Evolutionary conservation across 1,140 invertebrate genomes (phyloP), one percentile per base, ranked within the genome.

Genomic region (Ceratosolen solmsi): DNA sequence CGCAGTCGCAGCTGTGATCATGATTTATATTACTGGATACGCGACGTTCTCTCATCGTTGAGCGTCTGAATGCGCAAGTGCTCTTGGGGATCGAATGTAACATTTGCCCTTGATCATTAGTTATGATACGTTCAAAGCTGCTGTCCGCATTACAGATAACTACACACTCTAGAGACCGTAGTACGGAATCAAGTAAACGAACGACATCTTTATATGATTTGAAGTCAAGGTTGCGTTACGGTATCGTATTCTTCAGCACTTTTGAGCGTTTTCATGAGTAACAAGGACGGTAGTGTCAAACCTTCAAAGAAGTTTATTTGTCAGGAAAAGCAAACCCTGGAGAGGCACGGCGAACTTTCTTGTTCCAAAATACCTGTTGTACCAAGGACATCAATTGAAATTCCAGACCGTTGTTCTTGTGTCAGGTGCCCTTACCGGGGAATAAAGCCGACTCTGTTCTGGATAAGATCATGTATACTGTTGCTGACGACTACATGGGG

Each of bases 391-490:
- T 27, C n/a, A 41, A 56, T 25, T 41, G 41, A 63, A 51, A 27
- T 13, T 30, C 78, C 36, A 33, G 51, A 70, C n/a, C 38, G 38
- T 58, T 49, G 63, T 58, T 60, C 36, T 27, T 63, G 22, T 36
- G 58, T 9, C 38, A 0, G 74, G 15, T 30, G 25, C 27, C 49
- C 9, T 15, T 49, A 22, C 68, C 1, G 13, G 27, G 27, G n/a
- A 25, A 51, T 4, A 25, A 9, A 49, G 46, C 17, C 51, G 51
- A 30, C 36, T 25, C 20, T n/a, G 27, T 36, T 41, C n/a, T 27
- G 2, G 25, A 70, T 41, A 92, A 91, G 90, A 91, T 91, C 75
- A 91, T 92, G 90, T 92, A 92, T 78, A 92, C 91, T 4, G 89
- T 91, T 7, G 90, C 90, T 8, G 91, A 92, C 36, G 91, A 92